Base-by-base conservation (phyloP, 2,113 vertebrate species). In the Paramormyrops kingsleyae region DNA sequence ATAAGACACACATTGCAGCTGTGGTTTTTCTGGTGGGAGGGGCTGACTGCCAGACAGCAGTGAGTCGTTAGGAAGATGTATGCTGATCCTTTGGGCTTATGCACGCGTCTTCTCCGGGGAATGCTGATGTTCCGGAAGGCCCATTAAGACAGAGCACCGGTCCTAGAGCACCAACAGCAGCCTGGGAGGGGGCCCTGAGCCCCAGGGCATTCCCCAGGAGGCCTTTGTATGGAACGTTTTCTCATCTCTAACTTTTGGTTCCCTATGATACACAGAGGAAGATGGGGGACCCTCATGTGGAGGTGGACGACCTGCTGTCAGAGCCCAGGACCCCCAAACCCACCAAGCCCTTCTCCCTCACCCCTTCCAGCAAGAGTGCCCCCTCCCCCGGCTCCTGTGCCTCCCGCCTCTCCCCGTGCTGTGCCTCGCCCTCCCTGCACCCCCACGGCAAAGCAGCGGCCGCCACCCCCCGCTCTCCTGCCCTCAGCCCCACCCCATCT, bases 321-420 rank as follows among this genome's bases (percentile, higher is more conserved):
- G 95, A 97, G 85, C 9, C 92, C 21, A 97, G 97, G 93, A 94
- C 95, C 85, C 94, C 95, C 46, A 97, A 97, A 90, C 94, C 95
- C 93, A 95, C 96, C 95, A 99, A 97, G 95, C 97, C 96, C 90
- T 97, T 98, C 95, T 97, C 97, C 94, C 97, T 97, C 96, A 91
- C 92, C 94, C 93, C 95, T 94, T 53, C 95, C 95, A 39, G 90
- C 94, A 95, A 97, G 96, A 94, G 93, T 84, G 87, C 96, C 35
- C 95, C 96, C 0, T 96, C 97, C 0, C 95, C 95, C 0, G 94
- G 95, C 17, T 42, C 95, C 88, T 97, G 96, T 46, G 95, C 95
- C 70, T 95, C 95, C 92, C 97, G 97, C 47, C 96, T 97, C 62
- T 97, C 97, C 0, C 97, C 97, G 46, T 98, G 97, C 95, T 98